Base-by-base conservation (phyloP, 2,113 vertebrate species). In the Coreoperca whiteheadi region DNA sequence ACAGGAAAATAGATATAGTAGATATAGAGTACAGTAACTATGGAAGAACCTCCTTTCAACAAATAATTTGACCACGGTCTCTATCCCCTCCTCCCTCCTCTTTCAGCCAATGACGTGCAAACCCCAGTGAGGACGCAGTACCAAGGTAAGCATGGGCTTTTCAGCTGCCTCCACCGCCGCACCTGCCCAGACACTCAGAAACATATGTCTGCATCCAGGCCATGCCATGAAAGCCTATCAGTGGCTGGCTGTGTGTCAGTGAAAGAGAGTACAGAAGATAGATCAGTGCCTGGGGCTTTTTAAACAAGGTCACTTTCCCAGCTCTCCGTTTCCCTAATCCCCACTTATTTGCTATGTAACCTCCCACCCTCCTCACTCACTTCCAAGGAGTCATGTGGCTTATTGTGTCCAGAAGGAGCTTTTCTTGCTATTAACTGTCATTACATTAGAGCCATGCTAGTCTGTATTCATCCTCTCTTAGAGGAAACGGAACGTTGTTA, bases 1-100 rank as follows among this genome's bases (percentile, higher is more conserved):
- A 94, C 94, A 94, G 92, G 93, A 93, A 94, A 92, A 94, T 87
- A 89, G 87, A 94, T 94, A 88, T 82, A 92, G 89, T 92, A 92
- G 90, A 94, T 93, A 92, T 87, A 83, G 81, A 90, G 86, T 59
- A 78, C 79, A 84, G 88, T 82, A 85, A 88, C 82, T 84, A 87
- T 89, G 79, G 84, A 92, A 86, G 82, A 94, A 87, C 39, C 85
- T 87, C 88, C 92, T 94, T 91, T 94, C 92, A 95, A 90, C 89
- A 93, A 94, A 95, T 94, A 83, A 93, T 92, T 90, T 91, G 60
- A 89, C 84, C 69, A 74, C 79, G 66, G 79, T 82, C 59, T 82
- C 30, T 60, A 21, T 87, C 28, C 84, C 79, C 71, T 84, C 80
- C 85, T 87, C 68, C 66, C 41, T 87, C 72, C 59, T 50, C 14